These are phyloP conservation scores for Ploceus nigricollis DNA, from an alignment of 2,113 vertebrate genomes.

Conservation along the genomic window DNA sequence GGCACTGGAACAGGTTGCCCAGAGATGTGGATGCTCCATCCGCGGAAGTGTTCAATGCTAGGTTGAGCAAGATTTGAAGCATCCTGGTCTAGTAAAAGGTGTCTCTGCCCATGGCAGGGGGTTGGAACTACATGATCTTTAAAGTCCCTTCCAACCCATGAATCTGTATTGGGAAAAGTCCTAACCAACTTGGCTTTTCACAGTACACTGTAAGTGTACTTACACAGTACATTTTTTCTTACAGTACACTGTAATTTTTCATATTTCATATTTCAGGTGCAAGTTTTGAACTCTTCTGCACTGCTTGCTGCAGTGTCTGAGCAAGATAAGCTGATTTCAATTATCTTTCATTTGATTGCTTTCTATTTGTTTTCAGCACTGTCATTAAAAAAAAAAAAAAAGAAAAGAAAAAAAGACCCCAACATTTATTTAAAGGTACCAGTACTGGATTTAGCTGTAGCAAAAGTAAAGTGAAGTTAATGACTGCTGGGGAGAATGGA, in stretches of 20 bases:
- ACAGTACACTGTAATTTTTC: neutral
- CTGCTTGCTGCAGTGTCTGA: neutral
- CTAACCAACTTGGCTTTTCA: neutral
- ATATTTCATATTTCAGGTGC: neutral
- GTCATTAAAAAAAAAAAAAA: neutral
- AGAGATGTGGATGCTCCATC: neutral
- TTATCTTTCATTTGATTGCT: neutral
- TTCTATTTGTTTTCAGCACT: conserved; percentile 12
- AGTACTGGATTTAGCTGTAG: neutral
- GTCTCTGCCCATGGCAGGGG: neutral
- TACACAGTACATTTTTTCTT: neutral
- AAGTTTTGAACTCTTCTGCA: neutral
- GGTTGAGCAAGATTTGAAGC: neutral
- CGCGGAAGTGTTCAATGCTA: neutral
- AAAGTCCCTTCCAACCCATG: neutral
- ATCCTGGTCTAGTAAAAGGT: neutral
- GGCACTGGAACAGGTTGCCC: neutral
- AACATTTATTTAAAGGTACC: neutral
- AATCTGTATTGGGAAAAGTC: neutral
- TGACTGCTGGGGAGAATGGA: neutral
- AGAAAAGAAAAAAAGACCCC: fast-evolving
- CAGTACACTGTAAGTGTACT: neutral
- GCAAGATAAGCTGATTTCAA: conserved; percentile 7
- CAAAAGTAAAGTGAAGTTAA: neutral
- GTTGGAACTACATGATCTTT: neutral